Evolutionary conservation across 2,888 invertebrate genomes (phyloP).

Genomic region (Andrena flavipes): DNA sequence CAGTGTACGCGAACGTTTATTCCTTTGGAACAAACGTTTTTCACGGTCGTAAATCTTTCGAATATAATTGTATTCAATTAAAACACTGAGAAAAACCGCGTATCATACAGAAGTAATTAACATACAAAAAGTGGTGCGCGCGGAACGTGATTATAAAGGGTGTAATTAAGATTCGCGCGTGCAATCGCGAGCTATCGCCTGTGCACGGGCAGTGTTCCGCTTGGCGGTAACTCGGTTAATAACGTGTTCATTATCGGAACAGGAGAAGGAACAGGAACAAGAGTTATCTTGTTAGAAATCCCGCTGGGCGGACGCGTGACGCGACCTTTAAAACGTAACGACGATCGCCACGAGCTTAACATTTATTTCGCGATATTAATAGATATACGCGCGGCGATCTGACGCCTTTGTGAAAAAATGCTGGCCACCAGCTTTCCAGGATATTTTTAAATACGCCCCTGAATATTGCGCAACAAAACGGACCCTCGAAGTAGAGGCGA

Average conservation of each 20-base stretch:
- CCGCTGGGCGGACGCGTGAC: background rate
- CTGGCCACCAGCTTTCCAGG: background rate
- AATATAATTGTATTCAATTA: background rate
- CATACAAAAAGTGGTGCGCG: constrained; percentile 15
- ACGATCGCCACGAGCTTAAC: constrained; percentile 5
- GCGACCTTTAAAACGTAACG: constrained; percentile 13
- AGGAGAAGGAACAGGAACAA: constrained; percentile 45
- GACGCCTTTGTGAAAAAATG: constrained; percentile 12
- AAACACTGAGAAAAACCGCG: background rate
- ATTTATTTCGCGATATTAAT: constrained; percentile 30
- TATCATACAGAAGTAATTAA: constrained; percentile 19
- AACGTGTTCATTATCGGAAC: constrained; percentile 45
- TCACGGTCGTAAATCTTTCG: background rate
- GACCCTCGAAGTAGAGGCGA: background rate
- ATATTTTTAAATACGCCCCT: constrained; percentile 19
- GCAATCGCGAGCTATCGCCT: constrained; percentile 28
- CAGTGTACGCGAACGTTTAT: background rate
- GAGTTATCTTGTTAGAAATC: constrained; percentile 43
- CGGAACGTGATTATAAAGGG: constrained; percentile 16
- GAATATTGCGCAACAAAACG: constrained; percentile 15
- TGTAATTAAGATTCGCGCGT: constrained; percentile 24
- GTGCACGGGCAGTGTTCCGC: constrained; percentile 16
- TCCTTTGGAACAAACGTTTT: background rate
- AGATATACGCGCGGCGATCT: background rate
- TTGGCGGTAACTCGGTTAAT: constrained; percentile 42